A percentile compares a stretch with the other conserved stretches of the same genome.
Evolutionary conservation across 2,888 invertebrate species (phyloP).

Genomic region (Altica lythri): DNA sequence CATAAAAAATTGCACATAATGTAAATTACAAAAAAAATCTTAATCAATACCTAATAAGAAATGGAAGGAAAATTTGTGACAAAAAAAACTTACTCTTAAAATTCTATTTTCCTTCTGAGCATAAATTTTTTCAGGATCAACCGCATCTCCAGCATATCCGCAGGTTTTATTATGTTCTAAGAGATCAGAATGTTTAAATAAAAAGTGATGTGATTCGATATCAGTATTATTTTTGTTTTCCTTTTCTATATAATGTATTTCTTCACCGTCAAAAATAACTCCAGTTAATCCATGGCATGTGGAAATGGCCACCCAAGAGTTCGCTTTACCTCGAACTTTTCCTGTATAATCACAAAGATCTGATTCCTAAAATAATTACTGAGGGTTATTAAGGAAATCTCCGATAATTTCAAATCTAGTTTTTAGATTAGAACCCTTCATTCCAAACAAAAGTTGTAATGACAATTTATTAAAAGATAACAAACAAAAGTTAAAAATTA

Average conservation of each 20-base stretch:
- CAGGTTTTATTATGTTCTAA: constrained; percentile 65
- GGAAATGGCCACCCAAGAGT: constrained; percentile 84
- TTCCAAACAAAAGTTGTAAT: too few relatives aligned
- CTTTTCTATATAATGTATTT: constrained; percentile 74
- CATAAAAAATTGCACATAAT: background rate
- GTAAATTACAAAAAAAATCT: too few relatives aligned
- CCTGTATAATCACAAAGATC: constrained; percentile 81
- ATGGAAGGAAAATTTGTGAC: too few relatives aligned
- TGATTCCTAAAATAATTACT: constrained; percentile 67
- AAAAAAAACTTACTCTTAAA: constrained; percentile 68
- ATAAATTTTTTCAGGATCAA: constrained; percentile 49
- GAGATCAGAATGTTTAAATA: constrained; percentile 69
- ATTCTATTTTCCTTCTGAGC: constrained; percentile 61
- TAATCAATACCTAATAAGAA: too few relatives aligned
- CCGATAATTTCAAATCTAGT: too few relatives aligned
- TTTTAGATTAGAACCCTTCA: too few relatives aligned
- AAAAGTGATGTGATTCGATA: constrained; percentile 59
- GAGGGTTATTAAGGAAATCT: too few relatives aligned
- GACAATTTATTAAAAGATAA: too few relatives aligned
- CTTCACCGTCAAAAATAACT: constrained; percentile 76
- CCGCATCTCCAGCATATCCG: constrained; percentile 55
- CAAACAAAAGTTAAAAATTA: too few relatives aligned
- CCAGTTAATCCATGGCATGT: constrained; percentile 77
- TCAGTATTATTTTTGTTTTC: constrained; percentile 40
- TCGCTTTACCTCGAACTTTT: constrained; percentile 67